phyloP scores from a whole-genome alignment of 2,113 vertebrate genomes.

The Conger conger region DNA sequence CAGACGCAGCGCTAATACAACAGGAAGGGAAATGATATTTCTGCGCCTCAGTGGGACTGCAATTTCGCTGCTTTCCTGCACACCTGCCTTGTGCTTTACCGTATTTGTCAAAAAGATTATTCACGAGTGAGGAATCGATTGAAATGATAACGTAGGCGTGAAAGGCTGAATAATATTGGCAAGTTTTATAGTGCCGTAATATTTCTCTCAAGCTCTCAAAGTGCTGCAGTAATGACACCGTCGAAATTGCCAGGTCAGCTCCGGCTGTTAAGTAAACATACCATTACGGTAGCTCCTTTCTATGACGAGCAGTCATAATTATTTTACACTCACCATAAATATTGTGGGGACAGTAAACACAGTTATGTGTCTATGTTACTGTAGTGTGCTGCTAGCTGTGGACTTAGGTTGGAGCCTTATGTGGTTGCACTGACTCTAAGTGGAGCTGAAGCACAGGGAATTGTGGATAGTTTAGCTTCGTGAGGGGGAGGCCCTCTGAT shows the following conservation, averaged over 20 bases:
- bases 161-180: not conserved
- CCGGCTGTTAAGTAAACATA: not conserved
- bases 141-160: not conserved
- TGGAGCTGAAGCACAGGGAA: not conserved
- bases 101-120: not conserved
- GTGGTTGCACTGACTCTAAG: not conserved
- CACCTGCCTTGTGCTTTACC: not conserved
- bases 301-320: not conserved
- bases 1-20: not conserved
- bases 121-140: not conserved
- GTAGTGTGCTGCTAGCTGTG: not conserved
- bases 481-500: not conserved
- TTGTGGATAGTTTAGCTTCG: not conserved
- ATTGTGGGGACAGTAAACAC: not conserved
- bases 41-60: not conserved
- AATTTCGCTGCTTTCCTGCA: not conserved
- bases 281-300: not conserved
- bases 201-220: not conserved
- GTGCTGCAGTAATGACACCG: not conserved
- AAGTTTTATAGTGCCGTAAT: not conserved
- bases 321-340: not conserved
- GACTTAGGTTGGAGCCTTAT: not conserved
- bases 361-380: not conserved
- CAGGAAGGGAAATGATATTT: not conserved
- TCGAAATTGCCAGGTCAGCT: not conserved